A percentile compares a stretch with the other conserved stretches of the same genome.
phyloP scores from a whole-genome alignment of 2,888 invertebrate genomes.

The Litoditis marina region DNA sequence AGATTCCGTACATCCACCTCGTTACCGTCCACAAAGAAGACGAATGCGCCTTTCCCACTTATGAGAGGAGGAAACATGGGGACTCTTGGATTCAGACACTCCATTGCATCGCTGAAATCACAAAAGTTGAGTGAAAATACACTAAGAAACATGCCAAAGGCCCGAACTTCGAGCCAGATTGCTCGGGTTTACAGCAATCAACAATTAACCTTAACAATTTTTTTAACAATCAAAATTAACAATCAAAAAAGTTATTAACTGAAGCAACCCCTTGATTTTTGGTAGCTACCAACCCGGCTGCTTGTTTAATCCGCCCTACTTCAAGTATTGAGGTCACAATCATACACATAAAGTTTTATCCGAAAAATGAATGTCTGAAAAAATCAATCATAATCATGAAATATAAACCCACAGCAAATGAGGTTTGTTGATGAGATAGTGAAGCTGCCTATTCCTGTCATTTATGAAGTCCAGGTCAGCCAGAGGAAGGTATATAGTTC shows the following conservation, averaged over 20 bases:
- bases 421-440: constrained; percentile 38
- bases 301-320: too few relatives aligned
- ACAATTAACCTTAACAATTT: too few relatives aligned
- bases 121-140: neutral
- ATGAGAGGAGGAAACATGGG: constrained; percentile 38
- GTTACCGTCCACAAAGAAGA: constrained; percentile 40
- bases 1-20: constrained; percentile 40
- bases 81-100: constrained; percentile 34
- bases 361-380: neutral
- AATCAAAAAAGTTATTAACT: too few relatives aligned
- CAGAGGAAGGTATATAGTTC: constrained; percentile 27
- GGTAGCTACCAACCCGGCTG: too few relatives aligned
- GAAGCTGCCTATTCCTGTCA: constrained; percentile 38
- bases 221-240: too few relatives aligned
- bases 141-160: too few relatives aligned
- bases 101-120: constrained; percentile 26
- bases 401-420: constrained; percentile 24
- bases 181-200: neutral
- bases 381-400: neutral
- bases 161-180: too few relatives aligned
- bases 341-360: too few relatives aligned
- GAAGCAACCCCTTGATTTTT: too few relatives aligned
- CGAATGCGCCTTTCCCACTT: constrained; percentile 28
- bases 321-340: too few relatives aligned
- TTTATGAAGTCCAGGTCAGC: constrained; percentile 38